Conservation (phyloP, 2,797 vertebrate genomes). For the Hybognathus amarus region DNA sequence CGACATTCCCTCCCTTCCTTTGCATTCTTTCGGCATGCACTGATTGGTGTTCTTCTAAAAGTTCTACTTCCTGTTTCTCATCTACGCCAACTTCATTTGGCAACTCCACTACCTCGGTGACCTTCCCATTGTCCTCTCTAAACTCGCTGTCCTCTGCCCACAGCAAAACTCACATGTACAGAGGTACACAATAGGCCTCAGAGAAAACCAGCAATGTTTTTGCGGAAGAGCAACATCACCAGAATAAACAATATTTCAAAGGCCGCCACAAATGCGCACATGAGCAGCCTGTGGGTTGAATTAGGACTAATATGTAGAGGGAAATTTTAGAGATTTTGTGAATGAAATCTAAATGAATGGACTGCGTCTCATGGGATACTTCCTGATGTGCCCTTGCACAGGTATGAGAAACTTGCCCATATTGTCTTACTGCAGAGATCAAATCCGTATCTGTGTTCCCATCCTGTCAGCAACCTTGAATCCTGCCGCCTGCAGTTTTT, state of each 20-base stretch:
- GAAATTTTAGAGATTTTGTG: constrained; percentile 20
- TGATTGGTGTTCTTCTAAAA: constrained; percentile 41
- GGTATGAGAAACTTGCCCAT: constrained; percentile 53
- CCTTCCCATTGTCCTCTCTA: constrained; percentile 54
- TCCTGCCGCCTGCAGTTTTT: constrained; percentile 26
- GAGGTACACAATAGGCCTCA: constrained; percentile 48
- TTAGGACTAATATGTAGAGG: background rate
- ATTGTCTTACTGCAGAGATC: constrained; percentile 64
- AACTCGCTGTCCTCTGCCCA: constrained; percentile 24
- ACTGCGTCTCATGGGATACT: background rate
- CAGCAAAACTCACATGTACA: constrained; percentile 37
- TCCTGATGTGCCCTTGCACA: constrained; percentile 47
- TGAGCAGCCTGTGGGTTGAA: background rate
- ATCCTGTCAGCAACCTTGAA: constrained; percentile 54
- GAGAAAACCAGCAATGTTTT: constrained; percentile 20
- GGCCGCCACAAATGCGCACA: constrained; percentile 8
- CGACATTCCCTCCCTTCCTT: constrained; percentile 63
- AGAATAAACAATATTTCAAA: constrained; percentile 33
- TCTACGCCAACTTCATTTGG: constrained; percentile 26
- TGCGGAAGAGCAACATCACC: background rate
- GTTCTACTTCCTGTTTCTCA: constrained; percentile 61
- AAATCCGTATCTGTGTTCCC: constrained; percentile 21
- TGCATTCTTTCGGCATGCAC: constrained; percentile 53
- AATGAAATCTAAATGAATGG: background rate
- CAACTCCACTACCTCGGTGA: constrained; percentile 35